These are phyloP conservation scores for Acrocephalus kingi DNA, from an alignment of 2,113 vertebrate genomes.

Conservation along the genomic window DNA sequence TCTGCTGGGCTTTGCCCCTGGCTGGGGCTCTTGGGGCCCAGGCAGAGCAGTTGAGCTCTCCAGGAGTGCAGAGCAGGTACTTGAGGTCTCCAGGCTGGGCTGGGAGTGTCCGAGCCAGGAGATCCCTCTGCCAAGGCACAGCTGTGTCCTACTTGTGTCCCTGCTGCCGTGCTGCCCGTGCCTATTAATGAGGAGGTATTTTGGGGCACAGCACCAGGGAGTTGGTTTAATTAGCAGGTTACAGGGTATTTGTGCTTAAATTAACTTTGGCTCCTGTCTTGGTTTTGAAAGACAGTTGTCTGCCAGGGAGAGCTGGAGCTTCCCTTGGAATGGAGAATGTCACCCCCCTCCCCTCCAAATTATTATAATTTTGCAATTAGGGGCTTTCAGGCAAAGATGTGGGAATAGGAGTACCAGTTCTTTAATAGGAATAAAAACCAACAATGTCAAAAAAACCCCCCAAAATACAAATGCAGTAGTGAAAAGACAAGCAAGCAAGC, in stretches of 20 bases:
- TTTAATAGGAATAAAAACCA: too few species aligned
- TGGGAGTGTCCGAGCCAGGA: conserved; percentile 48
- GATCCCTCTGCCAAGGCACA: conserved; percentile 57
- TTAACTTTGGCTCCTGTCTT: conserved; percentile 24
- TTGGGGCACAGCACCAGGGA: conserved; percentile 76
- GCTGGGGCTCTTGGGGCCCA: accelerated
- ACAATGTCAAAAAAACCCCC: too few species aligned
- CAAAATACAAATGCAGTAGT: too few species aligned
- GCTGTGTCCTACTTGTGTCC: conserved; percentile 56
- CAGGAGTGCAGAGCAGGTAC: too few species aligned
- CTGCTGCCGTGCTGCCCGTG: conserved; percentile 64
- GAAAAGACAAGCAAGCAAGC: too few species aligned
- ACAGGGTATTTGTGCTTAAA: conserved; percentile 68
- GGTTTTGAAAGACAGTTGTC: too few species aligned
- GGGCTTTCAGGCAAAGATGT: too few species aligned
- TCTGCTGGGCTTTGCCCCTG: not conserved
- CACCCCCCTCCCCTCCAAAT: too few species aligned
- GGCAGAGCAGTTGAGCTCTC: not conserved
- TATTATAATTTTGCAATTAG: too few species aligned
- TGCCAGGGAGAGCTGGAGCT: too few species aligned
- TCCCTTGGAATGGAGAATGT: too few species aligned
- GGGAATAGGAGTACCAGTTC: too few species aligned
- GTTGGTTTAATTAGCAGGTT: conserved; percentile 83
- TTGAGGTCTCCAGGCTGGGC: accelerated
- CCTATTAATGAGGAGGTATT: conserved; percentile 76